Conservation (phyloP, 64 coral and sea anemone species). For the Porites lutea region DNA sequence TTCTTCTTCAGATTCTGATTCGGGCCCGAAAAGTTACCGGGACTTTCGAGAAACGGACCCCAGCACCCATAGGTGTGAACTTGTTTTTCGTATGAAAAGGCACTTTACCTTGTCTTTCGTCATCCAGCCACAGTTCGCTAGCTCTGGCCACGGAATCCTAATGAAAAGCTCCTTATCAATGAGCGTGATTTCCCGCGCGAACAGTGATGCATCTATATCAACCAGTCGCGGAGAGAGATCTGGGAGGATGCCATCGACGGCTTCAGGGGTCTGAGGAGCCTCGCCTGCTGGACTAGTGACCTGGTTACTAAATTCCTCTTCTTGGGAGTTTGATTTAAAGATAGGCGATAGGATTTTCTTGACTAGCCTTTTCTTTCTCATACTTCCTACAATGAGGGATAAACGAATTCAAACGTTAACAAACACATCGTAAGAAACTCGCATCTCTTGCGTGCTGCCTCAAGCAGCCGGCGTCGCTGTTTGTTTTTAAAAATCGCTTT, state of each 20-base stretch:
- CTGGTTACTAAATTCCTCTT: slow-evolving; percentile 69
- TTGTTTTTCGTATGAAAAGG: no score
- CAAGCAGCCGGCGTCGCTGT: no score
- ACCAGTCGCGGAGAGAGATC: slow-evolving; percentile 59
- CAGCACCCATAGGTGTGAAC: neutral
- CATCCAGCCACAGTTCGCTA: slow-evolving; percentile 97
- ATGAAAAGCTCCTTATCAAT: slow-evolving; percentile 97
- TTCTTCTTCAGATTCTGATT: no score
- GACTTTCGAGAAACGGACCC: no score
- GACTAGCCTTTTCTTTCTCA: slow-evolving; percentile 79
- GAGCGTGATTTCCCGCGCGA: slow-evolving; percentile 90
- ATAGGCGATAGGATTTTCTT: slow-evolving; percentile 91
- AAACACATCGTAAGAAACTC: no score
- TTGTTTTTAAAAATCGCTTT: no score
- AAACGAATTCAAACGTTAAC: neutral
- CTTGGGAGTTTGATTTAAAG: slow-evolving; percentile 75
- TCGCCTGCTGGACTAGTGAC: slow-evolving; percentile 72
- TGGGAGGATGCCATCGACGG: slow-evolving; percentile 40
- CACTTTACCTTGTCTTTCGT: slow-evolving; percentile 92
- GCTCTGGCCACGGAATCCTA: slow-evolving; percentile 88
- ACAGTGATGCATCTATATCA: slow-evolving; percentile 74
- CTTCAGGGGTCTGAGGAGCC: slow-evolving; percentile 59
- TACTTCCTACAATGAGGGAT: slow-evolving; percentile 62
- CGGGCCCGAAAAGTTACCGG: no score
- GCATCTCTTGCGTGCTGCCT: no score